These are phyloP conservation scores for Salpingus planirostris DNA, from an alignment of 2,888 invertebrate genomes.

Conservation along the genomic window DNA sequence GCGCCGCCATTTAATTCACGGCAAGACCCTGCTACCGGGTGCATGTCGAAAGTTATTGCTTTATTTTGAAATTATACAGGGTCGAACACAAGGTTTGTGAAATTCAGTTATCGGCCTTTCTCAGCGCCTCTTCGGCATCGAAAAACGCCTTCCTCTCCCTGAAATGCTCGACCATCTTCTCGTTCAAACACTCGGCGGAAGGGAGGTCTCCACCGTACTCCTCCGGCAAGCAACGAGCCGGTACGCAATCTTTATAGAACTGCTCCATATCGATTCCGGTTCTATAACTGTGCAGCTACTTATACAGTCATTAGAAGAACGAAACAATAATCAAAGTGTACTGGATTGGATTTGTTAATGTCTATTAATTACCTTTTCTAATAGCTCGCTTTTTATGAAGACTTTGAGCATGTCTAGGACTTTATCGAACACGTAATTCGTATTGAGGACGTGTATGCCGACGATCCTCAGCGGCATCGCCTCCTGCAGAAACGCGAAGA, in stretches of 20 bases:
- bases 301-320: no score
- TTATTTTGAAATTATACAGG: no score
- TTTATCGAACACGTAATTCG: constrained; percentile 37
- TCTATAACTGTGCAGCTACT: constrained; percentile 39
- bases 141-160: constrained; percentile 29
- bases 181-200: constrained; percentile 46
- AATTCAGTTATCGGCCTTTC: no score
- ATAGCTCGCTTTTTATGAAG: constrained; percentile 28
- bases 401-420: constrained; percentile 36
- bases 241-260: constrained; percentile 47
- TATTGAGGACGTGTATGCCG: constrained; percentile 38
- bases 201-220: constrained; percentile 54
- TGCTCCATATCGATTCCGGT: constrained; percentile 46
- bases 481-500: constrained; percentile 32
- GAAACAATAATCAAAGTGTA: constrained; percentile 1
- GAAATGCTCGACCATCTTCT: constrained; percentile 39
- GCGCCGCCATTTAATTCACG: no score
- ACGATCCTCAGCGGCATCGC: constrained; percentile 38
- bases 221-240: constrained; percentile 37
- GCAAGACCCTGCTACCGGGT: no score
- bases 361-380: constrained; percentile 25
- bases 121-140: constrained; percentile 30
- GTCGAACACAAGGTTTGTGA: no score
- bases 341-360: constrained; percentile 7
- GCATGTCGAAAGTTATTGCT: no score